phyloP scores from a whole-genome alignment of 2,888 invertebrate genomes.

The Conistra vaccinii region DNA sequence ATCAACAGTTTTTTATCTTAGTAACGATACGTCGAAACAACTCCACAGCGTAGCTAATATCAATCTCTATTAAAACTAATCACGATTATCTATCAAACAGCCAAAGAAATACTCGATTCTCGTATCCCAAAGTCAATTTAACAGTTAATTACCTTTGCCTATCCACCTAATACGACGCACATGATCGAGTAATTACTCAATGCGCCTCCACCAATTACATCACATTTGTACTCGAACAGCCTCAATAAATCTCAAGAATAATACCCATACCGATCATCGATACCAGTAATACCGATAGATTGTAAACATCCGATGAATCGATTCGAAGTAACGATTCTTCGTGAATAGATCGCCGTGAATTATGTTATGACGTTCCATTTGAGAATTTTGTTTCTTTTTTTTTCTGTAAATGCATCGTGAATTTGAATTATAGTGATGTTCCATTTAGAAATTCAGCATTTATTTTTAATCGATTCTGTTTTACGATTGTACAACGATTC shows the following conservation, averaged over 20 bases:
- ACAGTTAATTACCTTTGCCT: constrained; percentile 55
- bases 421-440: constrained; percentile 48
- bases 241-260: constrained; percentile 60
- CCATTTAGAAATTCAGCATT: constrained; percentile 43
- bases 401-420: constrained; percentile 30
- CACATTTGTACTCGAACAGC: constrained; percentile 61
- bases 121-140: constrained; percentile 57
- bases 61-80: constrained; percentile 41
- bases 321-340: constrained; percentile 57
- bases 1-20: neutral
- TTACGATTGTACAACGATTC: constrained; percentile 51
- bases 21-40: neutral
- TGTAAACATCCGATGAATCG: constrained; percentile 63
- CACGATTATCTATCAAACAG: constrained; percentile 36
- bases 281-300: constrained; percentile 49
- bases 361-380: constrained; percentile 62
- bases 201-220: constrained; percentile 61
- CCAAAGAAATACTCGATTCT: constrained; percentile 35
- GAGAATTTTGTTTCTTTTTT: constrained; percentile 39
- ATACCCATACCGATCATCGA: constrained; percentile 55
- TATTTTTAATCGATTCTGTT: constrained; percentile 57
- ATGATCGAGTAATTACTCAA: constrained; percentile 57
- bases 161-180: constrained; percentile 47
- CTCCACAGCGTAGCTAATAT: constrained; percentile 7
- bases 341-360: constrained; percentile 56